Evolutionary conservation across 2,888 invertebrate genomes (phyloP), one percentile per base, ranked within the genome.

Genomic region (Hirtodrosophila confusa): DNA sequence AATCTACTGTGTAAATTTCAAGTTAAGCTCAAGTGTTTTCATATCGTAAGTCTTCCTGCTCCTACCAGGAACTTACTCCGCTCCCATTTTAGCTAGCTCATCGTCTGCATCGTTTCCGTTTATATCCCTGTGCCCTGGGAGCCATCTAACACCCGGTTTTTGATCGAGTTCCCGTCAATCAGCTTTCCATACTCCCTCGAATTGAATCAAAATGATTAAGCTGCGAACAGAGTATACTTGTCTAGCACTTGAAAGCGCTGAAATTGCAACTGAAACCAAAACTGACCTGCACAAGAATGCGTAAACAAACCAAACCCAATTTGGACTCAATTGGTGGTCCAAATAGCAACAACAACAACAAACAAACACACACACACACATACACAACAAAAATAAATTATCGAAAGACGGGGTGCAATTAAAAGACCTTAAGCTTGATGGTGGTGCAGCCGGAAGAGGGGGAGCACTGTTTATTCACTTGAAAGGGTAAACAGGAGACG

Each of bases 201-300:
- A 27, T 2, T 27, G 27, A 5, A 27, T 27, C 4, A 27, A 27
- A 27, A 5, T 27, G 4, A 27, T 27, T 27, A 27, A 27, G 27
- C 27, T 27, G 27, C 27, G 6, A 27, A 27, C 17, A 6, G 27
- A 27, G 27, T 27, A 27, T 27, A 27, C 31, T 31, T 6, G 31
- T 31, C 8, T 7, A 31, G 2, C 31, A 3, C 7, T 7, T 0
- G 31, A 31, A 31, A 7, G 3, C 31, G 29, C 24, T 36, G 36
- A 6, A 53, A 11, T 24, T 36, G 33, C 48, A 53, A 23, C 24
- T 47, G 10, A 62, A 31, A 11, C 3, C 36, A 44, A 50, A 65
- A 72, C 69, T 72, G 69, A 76, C 63, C 57, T 41, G 62, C 69
- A 49, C 64, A 56, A 57, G 47, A 51, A 58, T 39, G 53, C 41